Conservation (phyloP, 1,140 invertebrate species). For the Octopus sinensis region DNA sequence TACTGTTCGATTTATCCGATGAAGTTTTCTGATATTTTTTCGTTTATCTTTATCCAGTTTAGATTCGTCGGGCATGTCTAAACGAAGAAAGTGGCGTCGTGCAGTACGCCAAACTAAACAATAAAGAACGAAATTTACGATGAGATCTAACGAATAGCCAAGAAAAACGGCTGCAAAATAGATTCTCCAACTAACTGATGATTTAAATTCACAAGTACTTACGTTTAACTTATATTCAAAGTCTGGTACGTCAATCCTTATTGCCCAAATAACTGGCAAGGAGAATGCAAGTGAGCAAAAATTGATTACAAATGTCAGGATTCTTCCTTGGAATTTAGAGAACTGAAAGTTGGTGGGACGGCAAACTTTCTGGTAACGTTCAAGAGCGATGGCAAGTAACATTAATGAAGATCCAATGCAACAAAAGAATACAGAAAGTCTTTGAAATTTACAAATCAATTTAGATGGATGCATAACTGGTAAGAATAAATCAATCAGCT, state of each 20-base stretch:
- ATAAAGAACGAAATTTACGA: neutral
- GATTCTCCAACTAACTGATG: neutral
- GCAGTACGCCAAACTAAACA: neutral
- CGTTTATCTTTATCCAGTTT: neutral
- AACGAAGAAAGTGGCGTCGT: neutral
- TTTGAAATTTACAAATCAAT: neutral
- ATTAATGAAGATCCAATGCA: neutral
- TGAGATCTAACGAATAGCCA: neutral
- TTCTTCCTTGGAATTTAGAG: neutral
- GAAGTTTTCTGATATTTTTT: neutral
- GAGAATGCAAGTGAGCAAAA: neutral
- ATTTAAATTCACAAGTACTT: neutral
- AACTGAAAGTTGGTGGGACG: neutral
- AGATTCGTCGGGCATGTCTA: neutral
- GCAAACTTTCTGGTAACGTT: constrained; percentile 1
- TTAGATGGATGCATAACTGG: neutral
- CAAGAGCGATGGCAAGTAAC: neutral
- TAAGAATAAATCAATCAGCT: neutral
- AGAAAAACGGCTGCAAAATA: neutral
- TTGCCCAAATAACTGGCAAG: neutral
- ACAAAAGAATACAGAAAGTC: neutral
- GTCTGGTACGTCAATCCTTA: neutral
- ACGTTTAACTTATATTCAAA: neutral
- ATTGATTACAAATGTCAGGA: neutral
- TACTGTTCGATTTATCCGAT: neutral